phyloP scores from a whole-genome alignment of 2,113 vertebrate genomes.

The Osmerus mordax region DNA sequence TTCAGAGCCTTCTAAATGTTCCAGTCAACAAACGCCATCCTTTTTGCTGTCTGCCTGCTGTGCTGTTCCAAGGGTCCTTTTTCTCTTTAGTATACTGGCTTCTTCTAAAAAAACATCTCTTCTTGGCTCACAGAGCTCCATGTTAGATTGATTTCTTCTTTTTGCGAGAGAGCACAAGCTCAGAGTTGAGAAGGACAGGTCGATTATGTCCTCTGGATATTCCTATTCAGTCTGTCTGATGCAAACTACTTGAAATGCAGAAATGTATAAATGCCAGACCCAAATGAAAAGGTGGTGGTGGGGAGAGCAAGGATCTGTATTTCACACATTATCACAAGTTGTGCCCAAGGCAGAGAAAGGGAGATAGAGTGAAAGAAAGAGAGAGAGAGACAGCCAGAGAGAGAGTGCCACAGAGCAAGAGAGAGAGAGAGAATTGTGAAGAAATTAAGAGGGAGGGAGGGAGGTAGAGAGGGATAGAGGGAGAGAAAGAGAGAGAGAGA shows the following conservation, averaged over 20 bases:
- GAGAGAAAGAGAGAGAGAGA: slow-evolving; percentile 4
- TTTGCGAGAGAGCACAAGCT: background rate
- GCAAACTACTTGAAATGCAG: slow-evolving; percentile 26
- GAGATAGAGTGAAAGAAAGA: slow-evolving; percentile 3
- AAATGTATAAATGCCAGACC: slow-evolving; percentile 16
- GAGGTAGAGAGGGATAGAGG: background rate
- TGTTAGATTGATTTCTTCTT: slow-evolving; percentile 18
- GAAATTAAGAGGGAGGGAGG: slow-evolving; percentile 1
- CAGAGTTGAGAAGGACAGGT: slow-evolving; percentile 14
- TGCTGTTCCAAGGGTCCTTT: background rate
- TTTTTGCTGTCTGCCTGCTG: background rate
- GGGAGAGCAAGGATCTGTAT: slow-evolving; percentile 10
- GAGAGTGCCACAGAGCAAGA: background rate
- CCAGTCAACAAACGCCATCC: background rate
- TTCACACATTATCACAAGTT: slow-evolving; percentile 12
- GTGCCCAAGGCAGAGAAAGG: slow-evolving; percentile 15
- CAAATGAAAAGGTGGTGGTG: slow-evolving; percentile 1
- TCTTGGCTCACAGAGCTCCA: slow-evolving; percentile 2
- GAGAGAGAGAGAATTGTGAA: background rate
- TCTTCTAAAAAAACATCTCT: background rate
- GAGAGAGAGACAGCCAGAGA: background rate
- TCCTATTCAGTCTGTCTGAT: slow-evolving; percentile 8
- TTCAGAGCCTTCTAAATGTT: slow-evolving; percentile 1
- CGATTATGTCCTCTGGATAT: slow-evolving; percentile 16
- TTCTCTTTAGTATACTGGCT: background rate